Percentiles rank a stretch among this genome's conserved stretches.
Evolutionary conservation across 1,140 invertebrate species (phyloP).

Genomic region (Drosophila murphyi): DNA sequence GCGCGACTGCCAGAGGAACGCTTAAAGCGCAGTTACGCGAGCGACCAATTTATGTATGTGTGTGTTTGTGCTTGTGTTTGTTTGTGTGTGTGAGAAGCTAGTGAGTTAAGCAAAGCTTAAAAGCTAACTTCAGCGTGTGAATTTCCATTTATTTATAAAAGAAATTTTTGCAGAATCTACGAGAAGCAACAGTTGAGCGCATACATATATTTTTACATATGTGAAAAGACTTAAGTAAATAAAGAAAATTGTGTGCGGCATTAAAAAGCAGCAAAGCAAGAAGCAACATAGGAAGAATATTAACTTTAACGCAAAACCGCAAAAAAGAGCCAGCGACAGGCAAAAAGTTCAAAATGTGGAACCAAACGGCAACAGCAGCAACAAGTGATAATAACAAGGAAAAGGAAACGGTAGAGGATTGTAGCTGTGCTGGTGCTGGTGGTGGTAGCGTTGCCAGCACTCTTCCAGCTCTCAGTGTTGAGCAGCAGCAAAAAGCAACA

Average conservation of each 20-base stretch:
- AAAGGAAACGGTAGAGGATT: constrained; percentile 49
- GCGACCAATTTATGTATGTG: constrained; percentile 20
- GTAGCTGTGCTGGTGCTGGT: constrained; percentile 51
- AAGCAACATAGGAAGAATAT: constrained; percentile 22
- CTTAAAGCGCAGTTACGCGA: constrained; percentile 74
- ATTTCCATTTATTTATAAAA: constrained; percentile 41
- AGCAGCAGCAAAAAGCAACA: constrained; percentile 51
- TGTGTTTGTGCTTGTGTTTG: constrained; percentile 1
- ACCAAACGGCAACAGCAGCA: constrained; percentile 76
- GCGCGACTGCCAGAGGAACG: constrained; percentile 32
- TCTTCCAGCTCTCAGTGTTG: constrained; percentile 60
- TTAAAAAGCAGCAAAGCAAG: constrained; percentile 16
- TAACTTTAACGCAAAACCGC: constrained; percentile 48
- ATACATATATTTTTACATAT: neutral
- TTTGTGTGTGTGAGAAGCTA: neutral
- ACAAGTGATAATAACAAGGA: constrained; percentile 77
- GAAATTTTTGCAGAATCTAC: constrained; percentile 47
- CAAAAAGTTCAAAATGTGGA: constrained; percentile 82
- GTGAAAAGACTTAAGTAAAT: constrained; percentile 8
- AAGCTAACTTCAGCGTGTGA: constrained; percentile 52
- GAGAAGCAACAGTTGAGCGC: constrained; percentile 14
- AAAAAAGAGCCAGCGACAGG: constrained; percentile 51
- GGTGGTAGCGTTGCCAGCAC: constrained; percentile 41
- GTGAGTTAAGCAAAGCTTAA: constrained; percentile 28
- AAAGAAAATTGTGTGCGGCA: constrained; percentile 7